A percentile compares a stretch with the other conserved stretches of the same genome.
Evolutionary conservation across 1,140 invertebrate species (phyloP).

Genomic region (Euwallacea similis): DNA sequence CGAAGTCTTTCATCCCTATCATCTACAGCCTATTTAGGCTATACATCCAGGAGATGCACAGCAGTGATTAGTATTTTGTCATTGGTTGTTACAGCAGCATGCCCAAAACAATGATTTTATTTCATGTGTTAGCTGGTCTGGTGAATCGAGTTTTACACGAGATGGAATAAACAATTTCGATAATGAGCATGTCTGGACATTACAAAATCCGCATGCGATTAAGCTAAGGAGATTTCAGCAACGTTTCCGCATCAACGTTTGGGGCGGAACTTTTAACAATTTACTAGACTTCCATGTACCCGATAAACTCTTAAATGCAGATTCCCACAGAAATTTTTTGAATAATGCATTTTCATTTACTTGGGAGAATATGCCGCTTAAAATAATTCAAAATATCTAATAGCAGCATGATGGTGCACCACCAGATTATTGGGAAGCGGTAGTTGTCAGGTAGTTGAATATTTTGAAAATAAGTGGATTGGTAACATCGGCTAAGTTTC

Average conservation of each 20-base stretch:
- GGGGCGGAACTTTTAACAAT: neutral
- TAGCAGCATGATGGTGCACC: neutral
- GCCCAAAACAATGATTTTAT: neutral
- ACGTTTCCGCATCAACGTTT: neutral
- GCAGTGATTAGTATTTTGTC: no score
- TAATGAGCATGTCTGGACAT: neutral
- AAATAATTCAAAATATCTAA: neutral
- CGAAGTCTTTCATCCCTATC: neutral
- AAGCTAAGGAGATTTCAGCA: neutral
- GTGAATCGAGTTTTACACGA: neutral
- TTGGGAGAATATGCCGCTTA: neutral
- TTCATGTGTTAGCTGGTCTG: neutral
- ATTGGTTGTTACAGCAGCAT: no score
- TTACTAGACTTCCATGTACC: neutral
- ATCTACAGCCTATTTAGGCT: neutral
- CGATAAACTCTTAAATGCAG: neutral
- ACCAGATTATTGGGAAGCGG: no score
- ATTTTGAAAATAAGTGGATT: no score
- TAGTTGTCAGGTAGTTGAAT: no score
- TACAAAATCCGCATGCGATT: neutral
- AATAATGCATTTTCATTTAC: neutral
- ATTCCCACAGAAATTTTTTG: neutral
- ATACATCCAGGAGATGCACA: neutral
- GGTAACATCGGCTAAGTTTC: no score
- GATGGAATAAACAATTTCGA: neutral